phyloP scores from a whole-genome alignment of 2,888 invertebrate genomes.

The Schizotus pectinicornis region DNA sequence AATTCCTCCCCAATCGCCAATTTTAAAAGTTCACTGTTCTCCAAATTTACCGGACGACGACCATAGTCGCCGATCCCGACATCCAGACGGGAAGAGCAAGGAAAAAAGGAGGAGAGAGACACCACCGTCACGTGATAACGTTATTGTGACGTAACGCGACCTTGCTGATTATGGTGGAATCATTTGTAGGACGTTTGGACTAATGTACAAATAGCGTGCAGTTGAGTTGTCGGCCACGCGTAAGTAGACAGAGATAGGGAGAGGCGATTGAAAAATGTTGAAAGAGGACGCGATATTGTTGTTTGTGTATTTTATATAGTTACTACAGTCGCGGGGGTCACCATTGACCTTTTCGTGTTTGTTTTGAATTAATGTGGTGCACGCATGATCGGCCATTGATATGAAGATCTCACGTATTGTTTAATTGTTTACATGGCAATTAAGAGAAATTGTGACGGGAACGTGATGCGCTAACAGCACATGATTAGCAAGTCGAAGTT shows the following conservation, averaged over 20 bases:
- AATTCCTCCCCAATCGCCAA: too few relatives aligned
- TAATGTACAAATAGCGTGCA: conserved; percentile 37
- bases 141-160: conserved; percentile 43
- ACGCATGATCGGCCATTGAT: conserved; percentile 6
- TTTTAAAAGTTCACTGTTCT: too few relatives aligned
- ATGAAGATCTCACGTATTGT: neutral
- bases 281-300: neutral
- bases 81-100: neutral
- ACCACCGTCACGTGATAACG: conserved; percentile 36
- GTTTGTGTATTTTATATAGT: conserved; percentile 21
- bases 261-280: too few relatives aligned
- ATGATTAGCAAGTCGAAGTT: too few relatives aligned
- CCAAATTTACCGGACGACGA: too few relatives aligned
- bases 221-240: conserved; percentile 5
- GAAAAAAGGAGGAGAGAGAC: neutral
- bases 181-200: conserved; percentile 41
- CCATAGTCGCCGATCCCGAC: too few relatives aligned
- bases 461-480: too few relatives aligned
- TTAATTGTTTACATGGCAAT: neutral
- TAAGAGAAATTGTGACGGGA: too few relatives aligned
- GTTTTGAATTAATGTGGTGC: conserved; percentile 9
- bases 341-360: conserved; percentile 21
- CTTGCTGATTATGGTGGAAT: conserved; percentile 47
- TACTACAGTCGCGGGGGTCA: conserved; percentile 8
- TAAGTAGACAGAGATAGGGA: neutral